Base-by-base conservation (phyloP, 1,140 invertebrate genomes). In the Condylostylus longicornis region DNA sequence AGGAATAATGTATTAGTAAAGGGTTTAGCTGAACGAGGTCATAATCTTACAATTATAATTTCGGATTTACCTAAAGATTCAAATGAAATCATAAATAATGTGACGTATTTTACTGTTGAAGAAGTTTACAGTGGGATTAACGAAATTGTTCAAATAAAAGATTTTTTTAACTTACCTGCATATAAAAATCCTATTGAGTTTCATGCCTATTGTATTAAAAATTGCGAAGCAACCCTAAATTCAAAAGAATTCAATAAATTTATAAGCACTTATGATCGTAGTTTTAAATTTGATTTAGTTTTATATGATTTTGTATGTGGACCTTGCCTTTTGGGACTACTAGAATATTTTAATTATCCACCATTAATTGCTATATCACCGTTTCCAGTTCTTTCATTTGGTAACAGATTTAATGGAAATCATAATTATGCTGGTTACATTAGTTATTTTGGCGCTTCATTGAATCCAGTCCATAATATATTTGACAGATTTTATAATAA, bases 401-500 rank as follows among this genome's bases (percentile, higher is more conserved):
- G 50, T 2, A 7, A 46, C 2, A 9, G 31, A 0, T 5, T 54
- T 12, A 28, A 10, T 49, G 47, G n/a, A n/a, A n/a, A n/a, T 47
- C 54, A 1, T 47, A 53, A 5, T 52, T 33, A 38, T 22, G 29
- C 54, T 6, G 46, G 46, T 5, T 38, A 25, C 2, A 37, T 41
- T 17, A 54, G 54, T 2, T 45, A 53, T 23, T 43, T 43, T n/a
- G 17, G 42, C 8, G 51, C 41, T 13, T 32, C 37, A 4, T 25
- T 45, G n/a, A 34, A 42, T 4, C 8, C 34, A 9, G 20, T 33
- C 0, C 60, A 61, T 54, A 44, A 21, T 35, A 58, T 54, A 32
- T 46, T 35, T 34, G 37, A 46, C 2, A 42, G 56, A 4, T n/a
- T 58, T 0, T 43, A 49, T 5, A 63, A 63, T 28, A 46, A 49